A percentile compares a stretch with the other conserved stretches of the same genome.
Conservation (phyloP, 1,140 invertebrate species). For the Drosophila neocordata region DNA sequence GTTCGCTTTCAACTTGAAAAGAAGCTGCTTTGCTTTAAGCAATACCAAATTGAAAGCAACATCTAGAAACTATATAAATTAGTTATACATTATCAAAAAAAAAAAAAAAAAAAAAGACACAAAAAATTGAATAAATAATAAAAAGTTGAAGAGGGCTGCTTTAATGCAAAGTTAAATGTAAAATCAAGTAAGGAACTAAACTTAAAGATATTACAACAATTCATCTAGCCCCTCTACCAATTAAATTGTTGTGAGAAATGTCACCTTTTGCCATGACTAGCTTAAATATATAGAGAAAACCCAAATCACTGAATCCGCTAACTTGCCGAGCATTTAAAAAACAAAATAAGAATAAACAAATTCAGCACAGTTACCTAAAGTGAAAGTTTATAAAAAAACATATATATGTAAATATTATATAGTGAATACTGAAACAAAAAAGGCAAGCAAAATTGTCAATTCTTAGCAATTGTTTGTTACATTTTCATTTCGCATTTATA, state of each 20-base stretch:
- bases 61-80: slow-evolving; percentile 5
- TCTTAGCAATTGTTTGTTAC: slow-evolving; percentile 26
- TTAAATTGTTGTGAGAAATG: slow-evolving; percentile 37
- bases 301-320: slow-evolving; percentile 25
- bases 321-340: slow-evolving; percentile 32
- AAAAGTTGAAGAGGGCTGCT: slow-evolving; percentile 16
- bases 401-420: slow-evolving; percentile 60
- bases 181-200: slow-evolving; percentile 22
- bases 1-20: not conserved
- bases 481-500: slow-evolving; percentile 14
- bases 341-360: slow-evolving; percentile 21
- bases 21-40: slow-evolving; percentile 15
- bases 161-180: slow-evolving; percentile 21
- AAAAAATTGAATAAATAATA: not conserved
- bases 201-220: slow-evolving; percentile 12
- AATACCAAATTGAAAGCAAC: slow-evolving; percentile 14
- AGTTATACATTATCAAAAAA: slow-evolving; percentile 5
- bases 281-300: slow-evolving; percentile 26
- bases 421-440: slow-evolving; percentile 21
- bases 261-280: slow-evolving; percentile 20
- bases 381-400: slow-evolving; percentile 45
- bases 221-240: slow-evolving; percentile 11
- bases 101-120: too few species aligned
- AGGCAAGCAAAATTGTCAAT: slow-evolving; percentile 38
- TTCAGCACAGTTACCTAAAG: slow-evolving; percentile 65